A percentile compares a stretch with the other conserved stretches of the same genome.
phyloP scores from a whole-genome alignment of 1,140 invertebrate species.

The Globodera ellingtonae region DNA sequence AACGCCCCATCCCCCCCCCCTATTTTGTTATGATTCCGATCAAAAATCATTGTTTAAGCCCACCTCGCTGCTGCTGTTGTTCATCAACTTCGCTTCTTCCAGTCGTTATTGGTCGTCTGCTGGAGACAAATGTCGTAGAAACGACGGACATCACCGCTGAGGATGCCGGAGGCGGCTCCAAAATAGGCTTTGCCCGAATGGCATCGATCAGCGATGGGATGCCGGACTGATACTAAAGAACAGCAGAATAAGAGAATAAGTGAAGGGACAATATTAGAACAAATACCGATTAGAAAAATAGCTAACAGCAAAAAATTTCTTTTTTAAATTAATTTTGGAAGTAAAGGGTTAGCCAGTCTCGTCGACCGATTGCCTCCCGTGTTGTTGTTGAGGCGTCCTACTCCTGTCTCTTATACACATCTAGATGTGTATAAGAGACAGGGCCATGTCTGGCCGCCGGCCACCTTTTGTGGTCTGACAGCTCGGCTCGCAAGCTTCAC shows the following conservation, averaged over 20 bases:
- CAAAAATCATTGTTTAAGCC: neutral
- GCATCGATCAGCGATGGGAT: slow-evolving; percentile 24
- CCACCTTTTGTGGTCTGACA: neutral
- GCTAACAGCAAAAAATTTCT: no score
- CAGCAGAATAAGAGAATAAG: no score
- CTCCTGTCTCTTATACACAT: no score
- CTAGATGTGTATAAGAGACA: no score
- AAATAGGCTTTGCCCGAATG: slow-evolving; percentile 10
- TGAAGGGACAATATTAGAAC: neutral
- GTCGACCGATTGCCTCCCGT: no score
- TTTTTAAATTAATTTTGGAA: neutral
- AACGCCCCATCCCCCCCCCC: no score
- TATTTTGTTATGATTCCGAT: neutral
- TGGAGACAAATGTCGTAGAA: neutral
- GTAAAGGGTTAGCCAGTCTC: no score
- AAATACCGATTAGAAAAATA: neutral
- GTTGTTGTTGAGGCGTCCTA: no score
- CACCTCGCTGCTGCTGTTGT: neutral
- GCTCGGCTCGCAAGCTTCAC: neutral
- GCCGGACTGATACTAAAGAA: neutral
- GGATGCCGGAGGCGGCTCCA: neutral
- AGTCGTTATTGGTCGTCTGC: neutral
- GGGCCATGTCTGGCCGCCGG: neutral
- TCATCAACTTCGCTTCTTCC: neutral
- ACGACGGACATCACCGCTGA: neutral